phyloP scores from a whole-genome alignment of 2,888 invertebrate genomes.

The Coleophora deauratella region DNA sequence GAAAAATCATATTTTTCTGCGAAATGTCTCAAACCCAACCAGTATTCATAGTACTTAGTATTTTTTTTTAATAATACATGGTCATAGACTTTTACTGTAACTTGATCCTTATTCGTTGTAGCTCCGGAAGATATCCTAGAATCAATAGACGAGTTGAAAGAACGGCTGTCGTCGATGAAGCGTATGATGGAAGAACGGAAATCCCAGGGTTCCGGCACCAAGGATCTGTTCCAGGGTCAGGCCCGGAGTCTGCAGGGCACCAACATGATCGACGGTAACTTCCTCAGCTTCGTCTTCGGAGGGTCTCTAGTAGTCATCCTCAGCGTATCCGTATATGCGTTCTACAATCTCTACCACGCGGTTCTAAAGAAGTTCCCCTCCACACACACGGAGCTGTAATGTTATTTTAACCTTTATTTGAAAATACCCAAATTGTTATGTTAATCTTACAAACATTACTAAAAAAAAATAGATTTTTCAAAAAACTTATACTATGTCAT shows the following conservation, averaged over 20 bases:
- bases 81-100: neutral
- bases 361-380: constrained; percentile 89
- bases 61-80: no score
- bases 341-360: constrained; percentile 79
- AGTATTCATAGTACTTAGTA: no score
- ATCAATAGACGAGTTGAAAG: constrained; percentile 86
- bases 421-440: no score
- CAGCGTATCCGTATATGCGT: constrained; percentile 88
- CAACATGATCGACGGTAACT: constrained; percentile 87
- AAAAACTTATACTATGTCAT: no score
- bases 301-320: constrained; percentile 84
- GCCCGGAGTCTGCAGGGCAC: constrained; percentile 63
- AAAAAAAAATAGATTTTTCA: no score
- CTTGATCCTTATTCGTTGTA: constrained; percentile 21
- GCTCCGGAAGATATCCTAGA: constrained; percentile 71
- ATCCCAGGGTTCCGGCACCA: constrained; percentile 59
- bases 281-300: constrained; percentile 87
- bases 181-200: constrained; percentile 84
- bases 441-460: no score
- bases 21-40: no score
- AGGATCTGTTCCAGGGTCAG: constrained; percentile 62
- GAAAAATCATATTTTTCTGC: no score
- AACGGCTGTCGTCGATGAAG: constrained; percentile 86
- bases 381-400: constrained; percentile 82
- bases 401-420: no score